These are phyloP conservation scores for Meliscaeva auricollis DNA, from an alignment of 2,888 invertebrate species.

Conservation along the genomic window DNA sequence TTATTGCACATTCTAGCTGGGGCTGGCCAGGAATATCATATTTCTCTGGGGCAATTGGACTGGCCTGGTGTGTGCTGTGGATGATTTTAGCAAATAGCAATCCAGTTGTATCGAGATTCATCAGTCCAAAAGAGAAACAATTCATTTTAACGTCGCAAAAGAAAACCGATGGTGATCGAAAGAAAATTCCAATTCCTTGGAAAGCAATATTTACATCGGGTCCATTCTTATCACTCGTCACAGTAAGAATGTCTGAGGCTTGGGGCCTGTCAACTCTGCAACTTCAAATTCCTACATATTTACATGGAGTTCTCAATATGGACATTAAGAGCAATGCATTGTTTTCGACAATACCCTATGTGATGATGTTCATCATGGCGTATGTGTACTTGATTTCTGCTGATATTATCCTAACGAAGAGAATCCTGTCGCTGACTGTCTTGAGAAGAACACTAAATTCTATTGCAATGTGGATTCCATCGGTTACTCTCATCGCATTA, in stretches of 20 bases:
- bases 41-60: slow-evolving; percentile 85
- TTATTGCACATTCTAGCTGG: slow-evolving; percentile 85
- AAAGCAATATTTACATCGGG: slow-evolving; percentile 86
- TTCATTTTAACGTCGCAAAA: slow-evolving; percentile 86
- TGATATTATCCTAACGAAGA: slow-evolving; percentile 83
- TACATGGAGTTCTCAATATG: slow-evolving; percentile 86
- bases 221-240: slow-evolving; percentile 86
- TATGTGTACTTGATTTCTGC: slow-evolving; percentile 84
- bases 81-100: slow-evolving; percentile 86
- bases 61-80: slow-evolving; percentile 86
- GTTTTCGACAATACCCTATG: slow-evolving; percentile 85
- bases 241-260: slow-evolving; percentile 87
- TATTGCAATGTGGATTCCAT: slow-evolving; percentile 84
- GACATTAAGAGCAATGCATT: slow-evolving; percentile 85
- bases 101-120: slow-evolving; percentile 85
- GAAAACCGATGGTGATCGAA: slow-evolving; percentile 76
- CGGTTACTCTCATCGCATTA: slow-evolving; percentile 85
- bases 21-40: slow-evolving; percentile 90
- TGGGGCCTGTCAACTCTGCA: slow-evolving; percentile 90
- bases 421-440: slow-evolving; percentile 80
- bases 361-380: slow-evolving; percentile 85
- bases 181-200: slow-evolving; percentile 86
- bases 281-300: slow-evolving; percentile 88
- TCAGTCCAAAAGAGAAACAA: slow-evolving; percentile 85
- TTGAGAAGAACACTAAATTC: slow-evolving; percentile 79